Evolutionary conservation across 2,888 invertebrate genomes (phyloP), one percentile per base, ranked within the genome.

Genomic region (Melinaea marsaeus): DNA sequence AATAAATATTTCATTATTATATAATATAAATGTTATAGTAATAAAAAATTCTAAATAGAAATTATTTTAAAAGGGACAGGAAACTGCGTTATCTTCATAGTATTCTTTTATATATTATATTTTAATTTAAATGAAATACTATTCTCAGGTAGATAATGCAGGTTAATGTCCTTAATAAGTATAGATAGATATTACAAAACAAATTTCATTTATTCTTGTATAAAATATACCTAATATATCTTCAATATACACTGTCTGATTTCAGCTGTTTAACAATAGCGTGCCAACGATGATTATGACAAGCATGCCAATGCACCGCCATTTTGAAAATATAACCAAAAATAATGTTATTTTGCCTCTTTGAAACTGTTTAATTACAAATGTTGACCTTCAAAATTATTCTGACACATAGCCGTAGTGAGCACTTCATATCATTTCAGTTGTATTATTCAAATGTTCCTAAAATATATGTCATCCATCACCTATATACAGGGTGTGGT

Each of bases 181-280:
- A 48, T 56, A 64, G 66, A 62, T 45, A 65, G 35, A 60, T 66
- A 68, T 62, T 65, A 66, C 62, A 55, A 63, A 55, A 63, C 58
- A 68, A 66, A 68, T 62, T 66, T 66, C 55, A 66, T 68, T 68
- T 68, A 68, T 68, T 68, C 65, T 68, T 68, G 57, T 66, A 64
- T 56, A 64, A 64, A 68, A 56, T 68, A 48, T 63, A 59, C 55
- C 61, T 48, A 61, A 67, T 64, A 63, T 37, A 56, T 65, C 59
- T 65, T 65, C 63, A 60, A 58, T 59, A 61, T 56, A 61, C 57
- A 55, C 46, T 11, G 51, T 51, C 7, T 51, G 9, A 51, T 32
- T 51, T 11, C 51, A 51, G 48, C 6, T 51, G 32, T 51, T 51
- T 32, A 1, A 51, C 51, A 51, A 51, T 22, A 22, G 9, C 1